These are phyloP conservation scores for Caenorhabditis brenneri DNA, from an alignment of 1,140 invertebrate species.

Conservation along the genomic window DNA sequence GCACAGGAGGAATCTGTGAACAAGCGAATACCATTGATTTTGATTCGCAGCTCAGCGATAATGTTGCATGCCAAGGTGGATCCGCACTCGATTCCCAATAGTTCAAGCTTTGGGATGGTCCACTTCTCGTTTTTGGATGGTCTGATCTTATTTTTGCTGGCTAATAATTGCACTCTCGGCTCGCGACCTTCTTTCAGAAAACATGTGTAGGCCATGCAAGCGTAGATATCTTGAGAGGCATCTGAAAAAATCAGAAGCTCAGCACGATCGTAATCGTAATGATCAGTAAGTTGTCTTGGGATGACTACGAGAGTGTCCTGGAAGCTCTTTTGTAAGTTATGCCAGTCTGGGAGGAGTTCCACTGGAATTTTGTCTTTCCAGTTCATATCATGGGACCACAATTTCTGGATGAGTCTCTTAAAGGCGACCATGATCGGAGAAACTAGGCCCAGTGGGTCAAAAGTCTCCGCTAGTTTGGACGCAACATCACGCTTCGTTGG, in stretches of 20 bases:
- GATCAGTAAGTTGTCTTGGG: neutral
- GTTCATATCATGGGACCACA: neutral
- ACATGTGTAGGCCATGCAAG: neutral
- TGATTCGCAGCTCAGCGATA: neutral
- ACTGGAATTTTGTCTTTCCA: neutral
- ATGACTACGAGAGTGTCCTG: neutral
- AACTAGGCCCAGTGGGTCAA: neutral
- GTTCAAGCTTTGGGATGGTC: slow-evolving; percentile 28
- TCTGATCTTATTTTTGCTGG: neutral
- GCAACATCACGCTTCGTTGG: neutral
- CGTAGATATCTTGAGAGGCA: neutral
- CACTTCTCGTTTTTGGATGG: neutral
- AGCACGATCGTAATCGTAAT: neutral
- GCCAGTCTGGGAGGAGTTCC: neutral
- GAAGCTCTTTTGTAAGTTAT: neutral
- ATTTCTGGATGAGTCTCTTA: neutral
- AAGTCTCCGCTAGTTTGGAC: neutral
- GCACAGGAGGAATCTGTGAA: neutral
- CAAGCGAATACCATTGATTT: neutral
- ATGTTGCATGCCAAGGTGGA: neutral
- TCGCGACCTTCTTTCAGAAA: neutral
- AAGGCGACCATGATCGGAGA: neutral
- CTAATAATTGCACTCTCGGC: neutral
- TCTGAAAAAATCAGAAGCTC: neutral
- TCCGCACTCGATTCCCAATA: neutral